Evolutionary conservation across 2,888 invertebrate genomes (phyloP).

Genomic region (Sesia bembeciformis): DNA sequence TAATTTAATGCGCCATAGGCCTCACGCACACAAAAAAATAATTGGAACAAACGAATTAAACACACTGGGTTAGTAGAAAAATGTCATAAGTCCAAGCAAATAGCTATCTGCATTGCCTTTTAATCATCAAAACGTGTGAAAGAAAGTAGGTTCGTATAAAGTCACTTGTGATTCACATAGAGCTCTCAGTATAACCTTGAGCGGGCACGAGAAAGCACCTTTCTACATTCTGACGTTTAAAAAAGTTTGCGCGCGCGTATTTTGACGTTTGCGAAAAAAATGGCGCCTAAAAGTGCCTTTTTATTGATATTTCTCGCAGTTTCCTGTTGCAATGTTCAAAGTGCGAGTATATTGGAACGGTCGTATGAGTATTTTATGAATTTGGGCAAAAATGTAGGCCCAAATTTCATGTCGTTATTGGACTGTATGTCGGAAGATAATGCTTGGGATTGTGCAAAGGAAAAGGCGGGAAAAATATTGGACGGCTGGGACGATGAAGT

Average conservation of each 20-base stretch:
- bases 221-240: neutral
- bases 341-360: conserved; percentile 47
- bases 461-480: conserved; percentile 69
- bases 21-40: neutral
- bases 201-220: neutral
- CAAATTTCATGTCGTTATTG: conserved; percentile 68
- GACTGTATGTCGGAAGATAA: conserved; percentile 67
- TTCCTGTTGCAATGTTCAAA: conserved; percentile 28
- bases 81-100: neutral
- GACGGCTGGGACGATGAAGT: conserved; percentile 51
- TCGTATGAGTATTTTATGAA: conserved; percentile 57
- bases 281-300: neutral
- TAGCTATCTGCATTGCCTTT: neutral
- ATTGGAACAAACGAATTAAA: neutral
- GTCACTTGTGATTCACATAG: neutral
- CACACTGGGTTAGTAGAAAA: neutral
- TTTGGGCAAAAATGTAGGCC: conserved; percentile 54
- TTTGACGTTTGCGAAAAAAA: neutral
- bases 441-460: conserved; percentile 70
- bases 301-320: conserved; percentile 5
- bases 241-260: neutral
- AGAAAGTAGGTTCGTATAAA: neutral
- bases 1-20: no score
- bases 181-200: neutral
- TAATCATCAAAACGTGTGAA: neutral